phyloP scores from a whole-genome alignment of 2,888 invertebrate genomes.

The Tenthredo notha region DNA sequence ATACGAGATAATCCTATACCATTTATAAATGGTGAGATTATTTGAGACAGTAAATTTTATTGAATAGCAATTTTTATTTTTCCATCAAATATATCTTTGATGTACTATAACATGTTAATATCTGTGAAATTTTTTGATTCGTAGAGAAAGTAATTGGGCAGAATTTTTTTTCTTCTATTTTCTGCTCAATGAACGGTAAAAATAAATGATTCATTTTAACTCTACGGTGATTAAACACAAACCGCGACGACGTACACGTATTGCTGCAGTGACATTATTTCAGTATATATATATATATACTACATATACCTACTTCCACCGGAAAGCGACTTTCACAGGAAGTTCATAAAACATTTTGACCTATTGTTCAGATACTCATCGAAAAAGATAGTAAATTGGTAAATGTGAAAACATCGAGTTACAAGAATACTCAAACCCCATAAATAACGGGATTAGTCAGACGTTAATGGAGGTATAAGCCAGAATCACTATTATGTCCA shows the following conservation, averaged over 20 bases:
- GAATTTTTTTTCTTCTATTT: background rate
- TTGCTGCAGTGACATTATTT: slow-evolving; percentile 42
- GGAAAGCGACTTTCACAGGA: slow-evolving; percentile 49
- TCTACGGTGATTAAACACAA: background rate
- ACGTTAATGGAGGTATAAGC: slow-evolving; percentile 17
- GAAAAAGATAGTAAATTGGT: background rate
- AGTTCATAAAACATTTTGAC: slow-evolving; percentile 26
- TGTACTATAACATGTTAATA: background rate
- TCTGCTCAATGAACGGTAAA: background rate
- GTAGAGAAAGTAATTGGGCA: background rate
- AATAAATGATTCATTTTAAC: background rate
- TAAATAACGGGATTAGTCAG: background rate
- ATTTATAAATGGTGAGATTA: background rate
- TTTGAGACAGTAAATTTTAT: background rate
- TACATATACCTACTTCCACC: slow-evolving; percentile 8
- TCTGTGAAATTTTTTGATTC: background rate
- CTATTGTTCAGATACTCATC: slow-evolving; percentile 9
- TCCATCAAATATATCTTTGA: background rate
- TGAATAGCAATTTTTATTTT: background rate
- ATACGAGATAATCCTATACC: background rate
- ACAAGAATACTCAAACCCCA: background rate
- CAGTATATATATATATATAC: no score
- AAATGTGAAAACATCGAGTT: slow-evolving; percentile 25
- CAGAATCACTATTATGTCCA: background rate
- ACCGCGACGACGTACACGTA: background rate